Conservation (phyloP, 1,140 invertebrate species). For the Brachionus rubens region DNA sequence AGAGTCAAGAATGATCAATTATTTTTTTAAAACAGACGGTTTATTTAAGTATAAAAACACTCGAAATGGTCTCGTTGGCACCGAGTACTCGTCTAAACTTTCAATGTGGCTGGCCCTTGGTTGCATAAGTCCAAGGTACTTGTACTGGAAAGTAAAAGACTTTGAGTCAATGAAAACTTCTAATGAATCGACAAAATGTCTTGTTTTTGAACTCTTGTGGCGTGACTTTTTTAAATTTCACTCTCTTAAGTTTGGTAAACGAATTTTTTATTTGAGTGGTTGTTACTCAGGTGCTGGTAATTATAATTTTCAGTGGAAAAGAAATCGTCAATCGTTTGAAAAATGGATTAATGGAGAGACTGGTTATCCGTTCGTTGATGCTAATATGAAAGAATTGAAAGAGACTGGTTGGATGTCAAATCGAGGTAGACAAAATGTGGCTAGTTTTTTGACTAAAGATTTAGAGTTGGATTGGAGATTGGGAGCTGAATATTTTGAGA, state of each 20-base stretch:
- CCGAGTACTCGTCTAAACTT: constrained; percentile 61
- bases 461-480: constrained; percentile 60
- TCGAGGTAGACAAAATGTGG: constrained; percentile 61
- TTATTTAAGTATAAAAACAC: constrained; percentile 60
- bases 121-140: constrained; percentile 57
- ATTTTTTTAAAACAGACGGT: constrained; percentile 57
- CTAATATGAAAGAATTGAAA: constrained; percentile 61
- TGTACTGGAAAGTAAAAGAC: constrained; percentile 57
- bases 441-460: constrained; percentile 61
- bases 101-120: constrained; percentile 59
- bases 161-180: constrained; percentile 55
- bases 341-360: constrained; percentile 59
- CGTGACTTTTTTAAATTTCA: constrained; percentile 61
- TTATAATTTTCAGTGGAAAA: constrained; percentile 55
- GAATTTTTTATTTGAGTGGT: constrained; percentile 56
- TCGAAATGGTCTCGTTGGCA: constrained; percentile 58
- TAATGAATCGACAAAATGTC: constrained; percentile 61
- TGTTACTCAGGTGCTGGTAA: constrained; percentile 50
- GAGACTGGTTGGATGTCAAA: constrained; percentile 62
- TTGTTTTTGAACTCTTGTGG: constrained; percentile 61
- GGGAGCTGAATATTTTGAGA: constrained; percentile 62
- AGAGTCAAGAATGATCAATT: constrained; percentile 53
- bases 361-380: constrained; percentile 62
- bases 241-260: constrained; percentile 58
- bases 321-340: constrained; percentile 53